Evolutionary conservation across 2,888 invertebrate species (phyloP), one percentile per base, ranked within the genome.

Genomic region (Ypsolopha scabrella): DNA sequence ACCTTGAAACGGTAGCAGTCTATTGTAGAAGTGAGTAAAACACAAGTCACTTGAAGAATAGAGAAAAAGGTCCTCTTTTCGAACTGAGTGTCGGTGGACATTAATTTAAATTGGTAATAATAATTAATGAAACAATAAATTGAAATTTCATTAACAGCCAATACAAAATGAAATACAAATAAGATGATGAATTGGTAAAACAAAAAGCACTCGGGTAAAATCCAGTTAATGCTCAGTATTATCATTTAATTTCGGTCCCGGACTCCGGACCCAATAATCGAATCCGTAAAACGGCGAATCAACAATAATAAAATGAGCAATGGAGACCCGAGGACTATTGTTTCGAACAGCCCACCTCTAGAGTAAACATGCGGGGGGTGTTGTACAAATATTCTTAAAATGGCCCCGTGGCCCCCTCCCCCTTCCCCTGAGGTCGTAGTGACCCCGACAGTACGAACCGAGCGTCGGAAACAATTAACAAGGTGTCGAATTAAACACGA

Each of bases 291-390:
- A 81, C 75, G 83, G 78, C 72, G 78, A 80, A 81, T 79, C 71
- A 82, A 86, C 85, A 86, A 82, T 86, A 86, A 86, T 86, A 85
- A 86, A 86, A 86, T 79, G 83, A 80, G 82, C 85, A 86, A 86
- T 83, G 70, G 78, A 79, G 82, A 14, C 50, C 38, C 14, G 41
- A 11, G 24, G 49, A 85, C 83, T 79, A 86, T 86, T 86, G 86
- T 86, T 85, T 83, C 83, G 85, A 85, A 82, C 86, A 81, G 49
- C 46, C 24, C n/a, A 71, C 82, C 85, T 70, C 45, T 14, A 13
- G 74, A 72, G 82, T 79, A 85, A 83, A 85, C 80, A 83, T 74
- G 13, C 35, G 65, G 70, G 72, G 77, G 81, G 79, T 65, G 75
- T 68, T 75, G 63, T 64, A 75, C 80, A 86, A 85, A 86, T 86